These are phyloP conservation scores for Calliphora vomitoria DNA, from an alignment of 2,888 invertebrate species.

Conservation along the genomic window DNA sequence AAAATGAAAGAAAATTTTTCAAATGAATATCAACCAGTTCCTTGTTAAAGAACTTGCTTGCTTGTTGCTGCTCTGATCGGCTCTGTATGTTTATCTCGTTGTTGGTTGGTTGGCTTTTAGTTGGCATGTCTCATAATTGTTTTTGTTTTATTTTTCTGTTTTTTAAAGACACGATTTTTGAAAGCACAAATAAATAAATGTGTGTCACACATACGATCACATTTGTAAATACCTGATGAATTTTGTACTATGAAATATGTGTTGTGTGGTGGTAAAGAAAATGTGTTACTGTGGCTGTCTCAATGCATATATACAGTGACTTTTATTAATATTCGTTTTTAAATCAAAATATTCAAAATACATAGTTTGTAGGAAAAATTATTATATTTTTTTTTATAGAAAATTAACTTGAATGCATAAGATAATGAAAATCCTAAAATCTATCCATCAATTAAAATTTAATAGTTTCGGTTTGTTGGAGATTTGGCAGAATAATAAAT, in stretches of 20 bases:
- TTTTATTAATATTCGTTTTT: neutral
- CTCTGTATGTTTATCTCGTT: slow-evolving; percentile 4
- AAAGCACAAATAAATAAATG: slow-evolving; percentile 64
- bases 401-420: no score
- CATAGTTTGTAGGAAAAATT: no score
- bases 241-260: slow-evolving; percentile 31
- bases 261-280: slow-evolving; percentile 1
- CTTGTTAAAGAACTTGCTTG: slow-evolving; percentile 73
- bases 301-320: neutral
- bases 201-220: slow-evolving; percentile 65
- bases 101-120: slow-evolving; percentile 38
- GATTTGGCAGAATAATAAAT: no score
- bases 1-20: slow-evolving; percentile 33
- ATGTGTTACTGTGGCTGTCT: neutral
- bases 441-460: no score
- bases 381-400: no score
- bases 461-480: no score
- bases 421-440: no score
- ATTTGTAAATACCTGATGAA: slow-evolving; percentile 38
- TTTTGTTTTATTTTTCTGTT: slow-evolving; percentile 22
- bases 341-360: no score
- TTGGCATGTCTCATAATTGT: slow-evolving; percentile 47
- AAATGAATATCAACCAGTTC: slow-evolving; percentile 68
- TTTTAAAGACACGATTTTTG: slow-evolving; percentile 67
- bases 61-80: slow-evolving; percentile 6